Evolutionary conservation across 2,888 invertebrate genomes (phyloP).

Genomic region (Eudasyphora cyanicolor): DNA sequence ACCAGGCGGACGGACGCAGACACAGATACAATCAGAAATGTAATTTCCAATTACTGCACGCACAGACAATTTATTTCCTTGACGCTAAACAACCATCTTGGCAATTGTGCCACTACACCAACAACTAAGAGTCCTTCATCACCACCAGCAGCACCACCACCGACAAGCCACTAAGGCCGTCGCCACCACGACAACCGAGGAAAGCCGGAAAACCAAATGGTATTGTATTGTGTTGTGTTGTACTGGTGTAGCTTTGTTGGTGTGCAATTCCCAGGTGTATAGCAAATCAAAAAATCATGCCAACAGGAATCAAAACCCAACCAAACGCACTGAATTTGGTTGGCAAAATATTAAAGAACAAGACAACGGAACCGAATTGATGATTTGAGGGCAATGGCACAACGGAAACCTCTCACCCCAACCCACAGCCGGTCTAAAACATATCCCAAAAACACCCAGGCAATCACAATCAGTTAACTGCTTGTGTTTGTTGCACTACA

Average conservation of each 20-base stretch:
- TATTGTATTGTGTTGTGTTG: conserved; percentile 8
- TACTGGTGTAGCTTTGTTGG: not conserved
- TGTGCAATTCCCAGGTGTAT: conserved; percentile 76
- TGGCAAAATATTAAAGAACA: conserved; percentile 36
- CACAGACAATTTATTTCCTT: conserved; percentile 78
- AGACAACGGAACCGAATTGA: conserved; percentile 13
- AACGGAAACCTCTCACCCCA: conserved; percentile 10
- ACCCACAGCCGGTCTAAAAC: conserved; percentile 9
- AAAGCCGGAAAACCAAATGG: conserved; percentile 8
- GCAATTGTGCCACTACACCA: conserved; percentile 43
- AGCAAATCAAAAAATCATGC: conserved; percentile 77
- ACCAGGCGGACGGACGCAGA: not conserved
- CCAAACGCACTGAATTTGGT: not conserved
- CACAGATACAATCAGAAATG: conserved; percentile 63
- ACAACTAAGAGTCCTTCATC: not conserved
- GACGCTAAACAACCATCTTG: conserved; percentile 71
- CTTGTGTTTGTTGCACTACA: no score
- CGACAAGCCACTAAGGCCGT: not conserved
- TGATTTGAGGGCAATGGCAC: conserved; percentile 56
- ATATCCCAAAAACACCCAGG: conserved; percentile 36
- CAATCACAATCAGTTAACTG: conserved; percentile 66
- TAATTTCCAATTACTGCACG: conserved; percentile 79
- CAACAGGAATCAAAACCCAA: conserved; percentile 55
- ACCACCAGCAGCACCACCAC: not conserved
- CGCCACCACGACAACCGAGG: not conserved